Percentiles rank a stretch among this genome's conserved stretches.
Evolutionary conservation across 2,797 vertebrate genomes (phyloP).

Genomic region (Cirrhinus mrigala): DNA sequence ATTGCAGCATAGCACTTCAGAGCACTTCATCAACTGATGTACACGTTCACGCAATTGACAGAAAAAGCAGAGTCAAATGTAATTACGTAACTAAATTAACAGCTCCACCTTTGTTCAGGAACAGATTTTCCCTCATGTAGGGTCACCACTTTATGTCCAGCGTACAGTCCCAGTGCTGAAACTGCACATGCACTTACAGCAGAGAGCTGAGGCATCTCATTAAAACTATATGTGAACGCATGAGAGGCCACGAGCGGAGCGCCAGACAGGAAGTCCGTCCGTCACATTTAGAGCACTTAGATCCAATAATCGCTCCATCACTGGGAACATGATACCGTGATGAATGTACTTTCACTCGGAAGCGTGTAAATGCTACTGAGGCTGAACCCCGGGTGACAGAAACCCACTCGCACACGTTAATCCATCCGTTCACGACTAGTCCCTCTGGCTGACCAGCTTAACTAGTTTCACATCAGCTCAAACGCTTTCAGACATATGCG

Average conservation of each 20-base stretch:
- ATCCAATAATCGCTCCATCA: conserved; percentile 35
- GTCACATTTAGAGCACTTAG: conserved; percentile 40
- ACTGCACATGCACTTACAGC: not conserved
- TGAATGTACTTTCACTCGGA: not conserved
- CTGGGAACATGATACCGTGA: conserved; percentile 2
- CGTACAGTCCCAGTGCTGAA: not conserved
- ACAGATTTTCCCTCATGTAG: not conserved
- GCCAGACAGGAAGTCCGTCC: conserved; percentile 26
- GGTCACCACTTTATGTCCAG: not conserved
- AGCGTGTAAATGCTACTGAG: conserved; percentile 1
- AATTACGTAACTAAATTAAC: not conserved
- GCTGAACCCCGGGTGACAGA: not conserved
- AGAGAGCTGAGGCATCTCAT: not conserved
- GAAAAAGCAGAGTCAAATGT: not conserved
- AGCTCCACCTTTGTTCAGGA: not conserved
- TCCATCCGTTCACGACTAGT: not conserved
- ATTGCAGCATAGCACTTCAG: not conserved
- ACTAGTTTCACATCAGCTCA: not conserved
- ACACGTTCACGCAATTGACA: not conserved
- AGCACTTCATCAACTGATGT: not conserved
- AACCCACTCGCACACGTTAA: not conserved
- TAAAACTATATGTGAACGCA: not conserved
- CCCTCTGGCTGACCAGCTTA: not conserved
- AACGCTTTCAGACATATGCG: not conserved
- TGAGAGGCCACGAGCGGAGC: not conserved